These are phyloP conservation scores for Nothobranchius furzeri DNA, from an alignment of 2,113 vertebrate species.

Conservation along the genomic window DNA sequence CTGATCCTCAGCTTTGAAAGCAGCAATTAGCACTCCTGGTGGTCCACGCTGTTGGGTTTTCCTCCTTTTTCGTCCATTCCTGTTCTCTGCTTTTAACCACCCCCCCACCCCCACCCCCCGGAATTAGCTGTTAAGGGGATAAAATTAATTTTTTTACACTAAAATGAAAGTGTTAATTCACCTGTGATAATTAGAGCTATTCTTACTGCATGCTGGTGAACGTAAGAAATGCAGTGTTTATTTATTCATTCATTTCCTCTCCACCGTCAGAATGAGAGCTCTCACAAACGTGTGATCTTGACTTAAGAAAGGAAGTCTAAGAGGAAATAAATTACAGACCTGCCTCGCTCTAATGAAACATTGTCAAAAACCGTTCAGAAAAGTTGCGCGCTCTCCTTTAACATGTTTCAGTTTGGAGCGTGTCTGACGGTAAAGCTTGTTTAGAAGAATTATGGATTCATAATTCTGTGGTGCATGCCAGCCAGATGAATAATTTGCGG, in stretches of 20 bases:
- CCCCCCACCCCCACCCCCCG: conserved; percentile 29
- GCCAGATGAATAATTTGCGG: too few relatives aligned
- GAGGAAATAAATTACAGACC: conserved; percentile 76
- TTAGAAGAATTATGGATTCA: conserved; percentile 3
- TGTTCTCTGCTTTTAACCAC: conserved; percentile 57
- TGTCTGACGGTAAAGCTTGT: conserved; percentile 42
- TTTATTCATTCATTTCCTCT: conserved; percentile 74
- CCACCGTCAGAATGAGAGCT: conserved; percentile 60
- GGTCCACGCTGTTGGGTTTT: conserved; percentile 57
- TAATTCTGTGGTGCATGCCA: too few relatives aligned
- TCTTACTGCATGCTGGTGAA: conserved; percentile 77
- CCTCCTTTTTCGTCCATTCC: conserved; percentile 42
- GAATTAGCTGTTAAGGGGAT: conserved; percentile 75
- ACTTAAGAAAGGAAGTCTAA: conserved; percentile 72
- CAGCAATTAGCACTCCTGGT: conserved; percentile 79
- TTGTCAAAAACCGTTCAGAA: conserved; percentile 68
- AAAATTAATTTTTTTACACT: conserved; percentile 81
- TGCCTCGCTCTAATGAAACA: conserved; percentile 70
- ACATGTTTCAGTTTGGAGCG: conserved; percentile 57
- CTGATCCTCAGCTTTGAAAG: conserved; percentile 76
- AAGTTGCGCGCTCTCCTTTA: conserved; percentile 65
- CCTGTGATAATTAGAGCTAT: conserved; percentile 82
- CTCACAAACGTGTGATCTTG: conserved; percentile 73
- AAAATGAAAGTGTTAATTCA: conserved; percentile 81
- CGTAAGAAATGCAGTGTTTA: conserved; percentile 73